phyloP scores from a whole-genome alignment of 2,888 invertebrate species.

The Drosophila formosana region DNA sequence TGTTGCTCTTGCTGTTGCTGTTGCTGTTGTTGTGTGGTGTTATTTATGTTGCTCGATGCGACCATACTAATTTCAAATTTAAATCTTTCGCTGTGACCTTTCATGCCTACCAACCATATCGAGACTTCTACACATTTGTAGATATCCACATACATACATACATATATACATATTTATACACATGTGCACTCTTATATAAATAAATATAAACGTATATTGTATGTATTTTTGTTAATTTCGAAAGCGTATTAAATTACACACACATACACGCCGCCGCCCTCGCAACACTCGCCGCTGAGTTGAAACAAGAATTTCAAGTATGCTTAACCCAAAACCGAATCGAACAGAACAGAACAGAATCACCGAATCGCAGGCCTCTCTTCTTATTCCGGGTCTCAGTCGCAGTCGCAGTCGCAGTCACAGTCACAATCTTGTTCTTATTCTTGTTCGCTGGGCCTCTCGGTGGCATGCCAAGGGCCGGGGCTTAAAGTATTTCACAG shows the following conservation, averaged over 20 bases:
- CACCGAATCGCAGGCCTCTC: constrained; percentile 28
- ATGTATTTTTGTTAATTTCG: constrained; percentile 74
- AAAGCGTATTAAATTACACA: constrained; percentile 81
- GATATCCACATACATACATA: constrained; percentile 19
- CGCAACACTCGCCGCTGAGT: constrained; percentile 38
- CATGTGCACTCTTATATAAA: too few relatives aligned
- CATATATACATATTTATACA: too few relatives aligned
- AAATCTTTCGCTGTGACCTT: constrained; percentile 80
- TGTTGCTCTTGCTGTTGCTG: constrained; percentile 10
- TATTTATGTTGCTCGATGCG: constrained; percentile 67
- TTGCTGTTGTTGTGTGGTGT: constrained; percentile 30
- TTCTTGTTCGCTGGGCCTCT: constrained; percentile 26
- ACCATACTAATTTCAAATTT: constrained; percentile 76
- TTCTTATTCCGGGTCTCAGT: constrained; percentile 34
- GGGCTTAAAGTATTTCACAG: constrained; percentile 81
- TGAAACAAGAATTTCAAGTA: constrained; percentile 82
- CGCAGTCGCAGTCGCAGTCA: constrained; percentile 4
- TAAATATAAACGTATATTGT: constrained; percentile 17
- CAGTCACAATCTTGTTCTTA: constrained; percentile 28
- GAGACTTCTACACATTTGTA: constrained; percentile 31
- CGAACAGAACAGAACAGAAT: constrained; percentile 17
- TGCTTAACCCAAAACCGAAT: constrained; percentile 76
- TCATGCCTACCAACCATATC: constrained; percentile 64
- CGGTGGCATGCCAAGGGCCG: constrained; percentile 50
- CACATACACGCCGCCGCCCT: constrained; percentile 42